These are phyloP conservation scores for Bruchidius siliquastri DNA, from an alignment of 2,888 invertebrate genomes.

Conservation along the genomic window DNA sequence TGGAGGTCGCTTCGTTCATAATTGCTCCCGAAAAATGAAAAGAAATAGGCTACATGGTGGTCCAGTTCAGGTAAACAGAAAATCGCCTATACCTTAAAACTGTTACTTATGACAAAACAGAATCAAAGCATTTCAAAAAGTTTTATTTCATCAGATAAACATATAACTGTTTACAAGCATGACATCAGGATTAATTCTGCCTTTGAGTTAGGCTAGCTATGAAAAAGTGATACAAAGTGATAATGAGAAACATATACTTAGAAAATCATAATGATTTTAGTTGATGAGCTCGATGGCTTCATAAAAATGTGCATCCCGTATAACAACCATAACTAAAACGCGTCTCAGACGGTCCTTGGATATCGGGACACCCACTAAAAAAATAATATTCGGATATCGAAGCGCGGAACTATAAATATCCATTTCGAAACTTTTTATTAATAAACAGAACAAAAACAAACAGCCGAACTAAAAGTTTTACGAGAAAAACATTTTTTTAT, in stretches of 20 bases:
- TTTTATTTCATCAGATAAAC: no score
- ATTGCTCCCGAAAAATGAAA: not conserved
- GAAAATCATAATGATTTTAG: no score
- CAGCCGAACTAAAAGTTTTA: slow-evolving; percentile 11
- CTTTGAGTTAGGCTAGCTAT: no score
- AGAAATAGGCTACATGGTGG: not conserved
- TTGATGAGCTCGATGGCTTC: no score
- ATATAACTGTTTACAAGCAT: no score
- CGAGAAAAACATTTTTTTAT: slow-evolving; percentile 20
- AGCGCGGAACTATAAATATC: not conserved
- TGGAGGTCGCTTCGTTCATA: not conserved
- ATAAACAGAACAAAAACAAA: slow-evolving; percentile 7
- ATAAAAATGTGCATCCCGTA: not conserved
- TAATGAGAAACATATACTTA: no score
- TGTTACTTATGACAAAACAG: no score
- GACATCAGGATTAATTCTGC: no score
- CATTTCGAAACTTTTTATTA: slow-evolving; percentile 5
- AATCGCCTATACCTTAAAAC: no score
- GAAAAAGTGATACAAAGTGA: no score
- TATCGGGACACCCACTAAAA: not conserved
- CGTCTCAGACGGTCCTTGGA: not conserved
- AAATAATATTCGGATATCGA: not conserved
- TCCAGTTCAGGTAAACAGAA: not conserved
- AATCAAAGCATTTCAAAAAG: no score
- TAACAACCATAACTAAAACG: not conserved